phyloP scores from a whole-genome alignment of 2,797 vertebrate genomes.

The Danionella dracula region DNA sequence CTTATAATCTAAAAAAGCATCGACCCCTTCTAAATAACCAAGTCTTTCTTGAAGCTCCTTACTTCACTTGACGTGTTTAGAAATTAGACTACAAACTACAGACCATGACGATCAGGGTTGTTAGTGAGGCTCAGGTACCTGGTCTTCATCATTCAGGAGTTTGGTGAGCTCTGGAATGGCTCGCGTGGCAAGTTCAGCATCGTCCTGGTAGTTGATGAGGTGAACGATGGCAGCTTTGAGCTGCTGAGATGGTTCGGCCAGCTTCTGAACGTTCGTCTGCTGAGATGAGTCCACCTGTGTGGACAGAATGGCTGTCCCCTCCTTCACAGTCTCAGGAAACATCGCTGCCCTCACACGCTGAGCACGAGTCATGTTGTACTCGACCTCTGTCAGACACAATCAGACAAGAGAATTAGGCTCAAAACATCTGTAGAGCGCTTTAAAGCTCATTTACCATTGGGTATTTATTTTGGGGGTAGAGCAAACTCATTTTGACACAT shows the following conservation, averaged over 20 bases:
- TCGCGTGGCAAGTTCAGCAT: constrained; percentile 89
- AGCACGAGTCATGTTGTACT: constrained; percentile 78
- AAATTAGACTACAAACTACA: too few species aligned
- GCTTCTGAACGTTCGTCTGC: constrained; percentile 91
- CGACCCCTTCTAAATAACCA: too few species aligned
- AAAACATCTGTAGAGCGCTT: too few species aligned
- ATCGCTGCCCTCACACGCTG: constrained; percentile 89
- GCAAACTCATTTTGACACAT: too few species aligned
- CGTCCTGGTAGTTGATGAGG: constrained; percentile 98
- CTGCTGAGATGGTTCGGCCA: constrained; percentile 95
- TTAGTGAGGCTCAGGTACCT: constrained; percentile 62
- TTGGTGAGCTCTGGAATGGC: constrained; percentile 97
- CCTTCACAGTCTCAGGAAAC: constrained; percentile 84
- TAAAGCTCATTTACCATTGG: too few species aligned
- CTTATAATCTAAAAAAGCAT: too few species aligned
- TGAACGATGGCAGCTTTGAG: constrained; percentile 92
- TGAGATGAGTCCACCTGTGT: constrained; percentile 83
- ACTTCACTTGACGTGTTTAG: too few species aligned
- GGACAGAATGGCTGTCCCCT: constrained; percentile 72
- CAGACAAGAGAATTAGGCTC: too few species aligned
- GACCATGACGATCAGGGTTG: too few species aligned
- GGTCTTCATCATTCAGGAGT: constrained; percentile 93
- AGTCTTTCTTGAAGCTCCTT: too few species aligned
- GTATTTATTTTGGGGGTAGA: too few species aligned
- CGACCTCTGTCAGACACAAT: constrained; percentile 58